Evolutionary conservation across 2,888 invertebrate genomes (phyloP).

Genomic region (Octonoba sinensis): DNA sequence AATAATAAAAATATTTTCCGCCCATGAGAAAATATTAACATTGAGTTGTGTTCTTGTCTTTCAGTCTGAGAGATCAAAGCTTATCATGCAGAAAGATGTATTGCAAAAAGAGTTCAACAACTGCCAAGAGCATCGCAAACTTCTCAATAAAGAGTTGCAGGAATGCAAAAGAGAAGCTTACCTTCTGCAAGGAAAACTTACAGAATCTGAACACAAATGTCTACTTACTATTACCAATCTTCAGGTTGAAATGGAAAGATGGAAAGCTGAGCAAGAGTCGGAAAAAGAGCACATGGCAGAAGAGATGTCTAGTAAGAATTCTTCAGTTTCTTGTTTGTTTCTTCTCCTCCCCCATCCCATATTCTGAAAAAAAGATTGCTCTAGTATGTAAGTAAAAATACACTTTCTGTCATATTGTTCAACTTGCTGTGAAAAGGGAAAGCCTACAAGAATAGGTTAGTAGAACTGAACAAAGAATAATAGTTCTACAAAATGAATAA

Average conservation of each 20-base stretch:
- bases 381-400: no score
- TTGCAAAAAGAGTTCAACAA: conserved; percentile 38
- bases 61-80: conserved; percentile 53
- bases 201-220: conserved; percentile 47
- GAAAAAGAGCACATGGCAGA: conserved; percentile 35
- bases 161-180: conserved; percentile 22
- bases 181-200: conserved; percentile 21
- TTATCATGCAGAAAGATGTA: conserved; percentile 37
- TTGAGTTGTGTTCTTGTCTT: neutral
- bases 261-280: conserved; percentile 28
- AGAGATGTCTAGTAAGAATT: conserved; percentile 43
- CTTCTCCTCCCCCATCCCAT: no score
- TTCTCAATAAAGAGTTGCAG: conserved; percentile 34
- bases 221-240: conserved; percentile 31
- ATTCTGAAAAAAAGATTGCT: no score
- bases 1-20: neutral
- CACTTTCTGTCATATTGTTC: no score
- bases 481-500: no score
- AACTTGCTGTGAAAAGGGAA: no score
- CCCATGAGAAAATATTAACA: no score
- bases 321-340: no score
- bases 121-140: conserved; percentile 40
- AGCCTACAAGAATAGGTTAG: no score
- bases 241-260: conserved; percentile 33
- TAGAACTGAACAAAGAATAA: no score